Conservation (phyloP, 2,113 vertebrate genomes). For the Eretmochelys imbricata region DNA sequence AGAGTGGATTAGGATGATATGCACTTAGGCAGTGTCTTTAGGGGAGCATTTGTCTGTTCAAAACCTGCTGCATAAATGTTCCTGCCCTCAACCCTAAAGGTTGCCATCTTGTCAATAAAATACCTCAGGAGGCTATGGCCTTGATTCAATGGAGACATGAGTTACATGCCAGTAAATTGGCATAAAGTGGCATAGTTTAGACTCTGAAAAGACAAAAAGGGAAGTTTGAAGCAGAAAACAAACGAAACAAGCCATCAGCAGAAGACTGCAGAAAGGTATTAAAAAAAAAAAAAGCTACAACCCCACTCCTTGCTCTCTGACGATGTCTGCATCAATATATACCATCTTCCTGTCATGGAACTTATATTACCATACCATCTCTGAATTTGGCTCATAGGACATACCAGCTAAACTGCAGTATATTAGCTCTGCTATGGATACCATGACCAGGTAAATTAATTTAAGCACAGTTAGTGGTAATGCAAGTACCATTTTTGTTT, state of each 20-base stretch:
- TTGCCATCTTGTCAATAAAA: not conserved
- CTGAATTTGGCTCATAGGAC: not conserved
- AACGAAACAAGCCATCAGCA: not conserved
- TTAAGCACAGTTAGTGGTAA: not conserved
- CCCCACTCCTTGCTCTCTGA: conserved; percentile 19
- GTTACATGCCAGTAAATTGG: not conserved
- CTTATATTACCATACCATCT: conserved; percentile 21
- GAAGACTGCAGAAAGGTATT: not conserved
- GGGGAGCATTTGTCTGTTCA: not conserved
- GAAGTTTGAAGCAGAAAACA: not conserved
- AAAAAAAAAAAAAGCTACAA: not conserved
- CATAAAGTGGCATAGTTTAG: not conserved
- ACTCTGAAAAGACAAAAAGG: not conserved
- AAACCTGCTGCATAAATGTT: not conserved
- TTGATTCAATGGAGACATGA: not conserved
- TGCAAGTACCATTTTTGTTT: not conserved
- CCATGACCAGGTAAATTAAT: not conserved
- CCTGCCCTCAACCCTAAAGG: not conserved
- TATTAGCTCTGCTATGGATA: not conserved
- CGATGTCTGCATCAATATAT: conserved; percentile 1
- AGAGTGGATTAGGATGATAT: not conserved
- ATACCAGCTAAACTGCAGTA: conserved; percentile 51
- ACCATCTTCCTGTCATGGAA: conserved; percentile 9
- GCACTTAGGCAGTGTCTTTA: not conserved
- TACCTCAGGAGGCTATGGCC: not conserved